phyloP scores from a whole-genome alignment of 2,888 invertebrate species.

The Drosophila antonietae region DNA sequence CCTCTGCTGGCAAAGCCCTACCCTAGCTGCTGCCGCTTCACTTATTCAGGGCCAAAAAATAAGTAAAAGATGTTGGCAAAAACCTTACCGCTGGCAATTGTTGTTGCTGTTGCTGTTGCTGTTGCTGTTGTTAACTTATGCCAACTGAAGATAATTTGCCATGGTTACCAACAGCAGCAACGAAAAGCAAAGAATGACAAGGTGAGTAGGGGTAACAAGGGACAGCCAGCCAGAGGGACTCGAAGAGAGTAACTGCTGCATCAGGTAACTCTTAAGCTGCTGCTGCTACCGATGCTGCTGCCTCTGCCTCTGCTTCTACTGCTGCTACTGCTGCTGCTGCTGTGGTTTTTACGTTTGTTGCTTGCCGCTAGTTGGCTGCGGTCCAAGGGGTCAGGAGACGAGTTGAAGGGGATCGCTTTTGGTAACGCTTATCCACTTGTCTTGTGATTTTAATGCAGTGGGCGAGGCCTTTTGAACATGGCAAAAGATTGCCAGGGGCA shows the following conservation, averaged over 20 bases:
- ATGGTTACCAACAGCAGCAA: conserved; percentile 70
- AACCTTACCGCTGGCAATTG: conserved; percentile 41
- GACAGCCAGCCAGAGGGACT: not conserved
- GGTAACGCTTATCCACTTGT: conserved; percentile 79
- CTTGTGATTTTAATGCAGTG: conserved; percentile 78
- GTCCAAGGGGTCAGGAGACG: conserved; percentile 8
- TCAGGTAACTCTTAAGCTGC: conserved; percentile 76
- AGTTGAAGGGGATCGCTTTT: conserved; percentile 48
- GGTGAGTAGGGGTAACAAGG: conserved; percentile 15
- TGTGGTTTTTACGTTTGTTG: conserved; percentile 74
- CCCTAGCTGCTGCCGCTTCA: conserved; percentile 18
- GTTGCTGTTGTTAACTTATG: conserved; percentile 74
- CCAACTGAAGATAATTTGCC: conserved; percentile 78
- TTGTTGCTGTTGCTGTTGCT: conserved; percentile 34
- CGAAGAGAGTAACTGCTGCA: conserved; percentile 42
- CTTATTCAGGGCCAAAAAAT: conserved; percentile 49
- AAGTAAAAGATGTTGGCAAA: conserved; percentile 40
- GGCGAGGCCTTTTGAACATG: conserved; percentile 64
- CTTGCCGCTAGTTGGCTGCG: conserved; percentile 56
- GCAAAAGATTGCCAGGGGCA: conserved; percentile 73
- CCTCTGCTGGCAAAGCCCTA: not conserved
- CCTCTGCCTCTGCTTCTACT: conserved; percentile 39
- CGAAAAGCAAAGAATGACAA: conserved; percentile 58
- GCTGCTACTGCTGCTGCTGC: conserved; percentile 31
- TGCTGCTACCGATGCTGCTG: conserved; percentile 25